Percentiles rank a stretch among this genome's conserved stretches.
These are phyloP conservation scores for Drosophila littoralis DNA, from an alignment of 1,140 invertebrate genomes.

Conservation along the genomic window DNA sequence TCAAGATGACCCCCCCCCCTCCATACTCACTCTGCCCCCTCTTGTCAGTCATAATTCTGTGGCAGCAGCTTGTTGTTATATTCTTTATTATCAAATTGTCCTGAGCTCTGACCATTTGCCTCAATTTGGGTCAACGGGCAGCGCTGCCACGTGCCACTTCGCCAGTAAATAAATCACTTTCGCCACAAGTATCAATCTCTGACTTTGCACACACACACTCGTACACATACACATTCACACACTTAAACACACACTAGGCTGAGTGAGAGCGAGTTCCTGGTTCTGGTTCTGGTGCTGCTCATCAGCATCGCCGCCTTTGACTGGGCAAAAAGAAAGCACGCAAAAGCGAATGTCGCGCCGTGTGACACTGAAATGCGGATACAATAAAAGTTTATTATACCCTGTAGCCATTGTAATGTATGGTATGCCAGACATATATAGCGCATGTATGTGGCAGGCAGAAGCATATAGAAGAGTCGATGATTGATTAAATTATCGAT, in stretches of 20 bases:
- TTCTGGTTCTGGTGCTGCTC: conserved; percentile 1
- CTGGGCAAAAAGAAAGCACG: conserved; percentile 49
- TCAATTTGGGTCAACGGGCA: conserved; percentile 72
- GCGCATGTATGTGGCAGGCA: no score
- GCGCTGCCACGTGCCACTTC: conserved; percentile 35
- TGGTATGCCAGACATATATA: not conserved
- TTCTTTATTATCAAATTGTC: conserved; percentile 78
- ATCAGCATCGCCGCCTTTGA: conserved; percentile 3
- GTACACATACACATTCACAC: conserved; percentile 3
- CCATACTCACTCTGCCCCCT: not conserved
- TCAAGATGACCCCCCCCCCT: not conserved
- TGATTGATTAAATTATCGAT: no score
- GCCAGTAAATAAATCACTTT: conserved; percentile 79
- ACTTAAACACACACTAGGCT: not conserved
- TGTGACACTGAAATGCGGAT: conserved; percentile 80
- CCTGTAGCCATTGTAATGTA: not conserved
- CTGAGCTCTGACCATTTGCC: conserved; percentile 74
- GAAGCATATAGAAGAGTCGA: no score
- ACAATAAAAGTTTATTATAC: conserved; percentile 75
- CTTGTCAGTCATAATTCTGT: not conserved
- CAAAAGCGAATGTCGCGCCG: conserved; percentile 48
- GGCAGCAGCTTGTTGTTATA: conserved; percentile 43
- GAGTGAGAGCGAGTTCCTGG: not conserved
- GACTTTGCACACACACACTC: conserved; percentile 43
- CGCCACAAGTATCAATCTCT: conserved; percentile 80